Evolutionary conservation across 2,113 vertebrate genomes (phyloP).

Genomic region (Alligator sinensis): DNA sequence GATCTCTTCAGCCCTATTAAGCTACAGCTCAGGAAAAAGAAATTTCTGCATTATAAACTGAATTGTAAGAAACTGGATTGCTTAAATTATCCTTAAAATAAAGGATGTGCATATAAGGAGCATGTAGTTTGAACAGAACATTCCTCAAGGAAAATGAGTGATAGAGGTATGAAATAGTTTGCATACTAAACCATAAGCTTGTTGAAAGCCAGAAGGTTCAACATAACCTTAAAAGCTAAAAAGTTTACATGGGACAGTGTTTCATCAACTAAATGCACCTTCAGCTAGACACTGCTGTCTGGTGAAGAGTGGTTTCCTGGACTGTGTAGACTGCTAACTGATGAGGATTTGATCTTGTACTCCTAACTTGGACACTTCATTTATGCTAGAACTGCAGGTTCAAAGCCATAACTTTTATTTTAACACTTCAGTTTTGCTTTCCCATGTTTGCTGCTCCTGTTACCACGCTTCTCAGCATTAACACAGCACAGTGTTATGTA

Average conservation of each 20-base stretch:
- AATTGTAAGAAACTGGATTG: neutral
- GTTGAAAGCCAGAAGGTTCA: neutral
- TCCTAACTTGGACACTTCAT: neutral
- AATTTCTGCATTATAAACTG: neutral
- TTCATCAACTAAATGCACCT: neutral
- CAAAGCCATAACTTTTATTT: neutral
- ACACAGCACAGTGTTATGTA: conserved; percentile 2
- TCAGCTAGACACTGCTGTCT: conserved; percentile 6
- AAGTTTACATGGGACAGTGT: neutral
- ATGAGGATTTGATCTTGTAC: neutral
- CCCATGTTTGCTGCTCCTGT: neutral
- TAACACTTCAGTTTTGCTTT: neutral
- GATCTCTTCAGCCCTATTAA: neutral
- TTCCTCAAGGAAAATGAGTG: neutral
- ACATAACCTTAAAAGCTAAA: neutral
- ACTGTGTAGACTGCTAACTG: neutral
- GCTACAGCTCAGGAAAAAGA: neutral
- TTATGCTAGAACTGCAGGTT: neutral
- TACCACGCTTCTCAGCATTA: neutral
- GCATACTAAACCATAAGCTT: neutral
- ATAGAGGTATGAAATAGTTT: neutral
- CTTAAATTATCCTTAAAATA: neutral
- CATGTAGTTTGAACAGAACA: neutral
- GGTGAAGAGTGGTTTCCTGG: neutral
- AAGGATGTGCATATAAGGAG: neutral